Percentiles rank a stretch among this genome's conserved stretches.
phyloP scores from a whole-genome alignment of 2,797 vertebrate genomes.

The Enteromius radiatus region DNA sequence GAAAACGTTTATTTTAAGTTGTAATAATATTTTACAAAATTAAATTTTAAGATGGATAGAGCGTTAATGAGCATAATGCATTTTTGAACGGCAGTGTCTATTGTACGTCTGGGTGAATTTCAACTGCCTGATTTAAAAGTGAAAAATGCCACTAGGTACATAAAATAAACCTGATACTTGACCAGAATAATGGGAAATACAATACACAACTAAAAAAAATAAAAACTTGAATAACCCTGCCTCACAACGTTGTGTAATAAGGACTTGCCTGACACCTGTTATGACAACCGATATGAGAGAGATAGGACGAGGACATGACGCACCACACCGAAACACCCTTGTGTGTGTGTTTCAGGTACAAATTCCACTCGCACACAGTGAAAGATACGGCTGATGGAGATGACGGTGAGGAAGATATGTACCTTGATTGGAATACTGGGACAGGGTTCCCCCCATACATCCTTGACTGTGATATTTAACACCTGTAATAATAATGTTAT shows the following conservation, averaged over 20 bases:
- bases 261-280: not conserved
- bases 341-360: not conserved
- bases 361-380: not conserved
- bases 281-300: slow-evolving; percentile 3
- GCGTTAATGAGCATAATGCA: too few relatives aligned
- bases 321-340: not conserved
- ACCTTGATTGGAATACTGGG: slow-evolving; percentile 72
- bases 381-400: not conserved
- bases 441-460: slow-evolving; percentile 70
- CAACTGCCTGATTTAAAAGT: not conserved
- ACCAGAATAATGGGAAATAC: not conserved
- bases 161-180: not conserved
- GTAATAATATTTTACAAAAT: not conserved
- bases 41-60: not conserved
- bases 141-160: not conserved
- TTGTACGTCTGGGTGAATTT: not conserved
- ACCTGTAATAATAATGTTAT: slow-evolving; percentile 12
- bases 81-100: too few relatives aligned
- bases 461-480: slow-evolving; percentile 46
- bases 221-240: too few relatives aligned
- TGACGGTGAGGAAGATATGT: slow-evolving; percentile 34
- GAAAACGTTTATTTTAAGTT: not conserved
- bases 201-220: not conserved
- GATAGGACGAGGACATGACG: not conserved
- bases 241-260: not conserved